Evolutionary conservation across 2,888 invertebrate species (phyloP).

Genomic region (Penaeus monodon): DNA sequence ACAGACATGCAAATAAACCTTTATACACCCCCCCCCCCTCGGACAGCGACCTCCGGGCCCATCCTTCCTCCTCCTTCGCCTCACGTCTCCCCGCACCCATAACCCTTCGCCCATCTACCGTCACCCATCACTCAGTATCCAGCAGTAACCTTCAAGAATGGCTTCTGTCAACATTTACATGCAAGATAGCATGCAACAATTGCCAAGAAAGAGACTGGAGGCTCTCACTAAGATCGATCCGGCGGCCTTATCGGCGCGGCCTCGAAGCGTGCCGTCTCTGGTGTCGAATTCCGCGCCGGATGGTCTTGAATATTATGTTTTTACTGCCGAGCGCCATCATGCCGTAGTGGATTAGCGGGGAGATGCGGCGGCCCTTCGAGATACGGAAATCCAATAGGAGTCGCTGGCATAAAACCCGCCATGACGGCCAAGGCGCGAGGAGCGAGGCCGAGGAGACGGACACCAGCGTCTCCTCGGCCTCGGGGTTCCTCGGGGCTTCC

Average conservation of each 20-base stretch:
- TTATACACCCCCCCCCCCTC: too few relatives aligned
- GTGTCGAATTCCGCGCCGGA: constrained; percentile 16
- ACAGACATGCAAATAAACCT: too few relatives aligned
- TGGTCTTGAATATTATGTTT: not conserved
- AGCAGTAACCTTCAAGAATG: constrained; percentile 2
- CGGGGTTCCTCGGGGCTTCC: too few relatives aligned
- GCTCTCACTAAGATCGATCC: constrained; percentile 19
- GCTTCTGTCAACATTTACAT: constrained; percentile 8
- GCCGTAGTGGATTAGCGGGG: too few relatives aligned
- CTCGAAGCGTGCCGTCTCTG: not conserved
- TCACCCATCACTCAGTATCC: not conserved
- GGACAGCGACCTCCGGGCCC: too few relatives aligned
- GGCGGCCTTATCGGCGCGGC: constrained; percentile 14
- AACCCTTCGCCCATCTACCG: not conserved
- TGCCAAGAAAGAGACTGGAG: constrained; percentile 17
- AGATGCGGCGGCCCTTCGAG: too few relatives aligned
- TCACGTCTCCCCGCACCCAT: not conserved
- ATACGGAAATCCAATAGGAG: too few relatives aligned
- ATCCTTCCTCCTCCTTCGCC: not conserved
- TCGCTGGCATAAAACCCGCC: too few relatives aligned
- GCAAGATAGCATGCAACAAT: constrained; percentile 17
- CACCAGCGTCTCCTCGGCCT: too few relatives aligned
- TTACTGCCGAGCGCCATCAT: too few relatives aligned
- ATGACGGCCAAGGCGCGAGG: too few relatives aligned
- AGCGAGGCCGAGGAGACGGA: too few relatives aligned